Evolutionary conservation across 2,113 vertebrate species (phyloP).

Genomic region (Notarius lentiginosus): DNA sequence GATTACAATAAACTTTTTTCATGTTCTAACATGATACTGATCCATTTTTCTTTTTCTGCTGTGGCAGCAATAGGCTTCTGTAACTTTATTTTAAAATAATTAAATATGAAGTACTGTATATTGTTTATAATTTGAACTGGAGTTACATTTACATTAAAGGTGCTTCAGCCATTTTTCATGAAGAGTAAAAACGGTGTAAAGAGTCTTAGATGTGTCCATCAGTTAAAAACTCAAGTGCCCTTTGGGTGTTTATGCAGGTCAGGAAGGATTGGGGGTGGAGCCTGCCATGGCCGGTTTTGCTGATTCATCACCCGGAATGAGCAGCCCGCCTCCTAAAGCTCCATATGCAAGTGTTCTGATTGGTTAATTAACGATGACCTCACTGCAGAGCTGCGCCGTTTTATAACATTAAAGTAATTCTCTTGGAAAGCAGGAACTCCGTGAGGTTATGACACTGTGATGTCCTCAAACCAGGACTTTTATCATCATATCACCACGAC

Average conservation of each 20-base stretch:
- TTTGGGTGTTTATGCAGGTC: neutral
- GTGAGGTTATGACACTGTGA: neutral
- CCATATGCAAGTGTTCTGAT: neutral
- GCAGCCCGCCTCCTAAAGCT: neutral
- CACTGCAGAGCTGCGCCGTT: neutral
- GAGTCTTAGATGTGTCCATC: neutral
- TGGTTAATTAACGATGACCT: neutral
- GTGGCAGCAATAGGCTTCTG: too few species aligned
- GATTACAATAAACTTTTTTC: too few species aligned
- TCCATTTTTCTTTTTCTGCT: too few species aligned
- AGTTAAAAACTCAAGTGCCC: neutral
- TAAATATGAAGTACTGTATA: neutral
- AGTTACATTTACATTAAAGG: too few species aligned
- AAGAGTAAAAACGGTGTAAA: too few species aligned
- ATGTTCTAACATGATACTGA: too few species aligned
- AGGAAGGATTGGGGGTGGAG: too few species aligned
- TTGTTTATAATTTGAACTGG: neutral
- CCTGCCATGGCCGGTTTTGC: neutral
- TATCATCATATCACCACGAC: neutral
- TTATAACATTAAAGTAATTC: neutral
- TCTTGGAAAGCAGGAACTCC: neutral
- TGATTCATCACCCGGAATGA: neutral
- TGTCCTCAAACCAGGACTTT: neutral
- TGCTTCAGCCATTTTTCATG: too few species aligned
- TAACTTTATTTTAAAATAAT: too few species aligned